phyloP scores from a whole-genome alignment of 2,888 invertebrate genomes.

The Mimas tiliae region DNA sequence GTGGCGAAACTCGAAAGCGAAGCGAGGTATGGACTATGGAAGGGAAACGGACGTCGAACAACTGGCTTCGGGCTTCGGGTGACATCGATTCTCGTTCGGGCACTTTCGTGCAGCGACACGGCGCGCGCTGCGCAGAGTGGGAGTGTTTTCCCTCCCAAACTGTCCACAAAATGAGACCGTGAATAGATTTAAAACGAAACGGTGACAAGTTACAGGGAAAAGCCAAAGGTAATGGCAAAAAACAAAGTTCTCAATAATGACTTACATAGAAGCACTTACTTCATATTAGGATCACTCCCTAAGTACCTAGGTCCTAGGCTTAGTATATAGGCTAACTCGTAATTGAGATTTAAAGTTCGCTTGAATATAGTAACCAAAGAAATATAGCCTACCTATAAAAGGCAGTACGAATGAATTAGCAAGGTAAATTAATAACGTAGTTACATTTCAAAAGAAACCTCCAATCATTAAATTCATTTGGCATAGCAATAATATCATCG shows the following conservation, averaged over 20 bases:
- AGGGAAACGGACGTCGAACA: conserved; percentile 54
- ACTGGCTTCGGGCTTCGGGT: conserved; percentile 69
- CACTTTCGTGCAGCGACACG: conserved; percentile 74
- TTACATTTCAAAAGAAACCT: too few relatives aligned
- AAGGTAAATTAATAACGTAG: too few relatives aligned
- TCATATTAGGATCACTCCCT: not conserved
- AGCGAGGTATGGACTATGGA: conserved; percentile 59
- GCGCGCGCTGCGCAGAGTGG: conserved; percentile 57
- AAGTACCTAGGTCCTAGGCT: too few relatives aligned
- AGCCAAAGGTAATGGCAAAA: not conserved
- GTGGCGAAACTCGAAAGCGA: conserved; percentile 61
- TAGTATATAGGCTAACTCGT: too few relatives aligned
- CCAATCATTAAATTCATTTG: not conserved
- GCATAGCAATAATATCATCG: not conserved
- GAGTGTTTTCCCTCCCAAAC: conserved; percentile 44
- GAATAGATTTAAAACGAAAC: conserved; percentile 14
- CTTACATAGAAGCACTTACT: not conserved
- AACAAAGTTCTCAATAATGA: conserved; percentile 1
- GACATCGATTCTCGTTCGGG: conserved; percentile 78
- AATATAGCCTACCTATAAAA: too few relatives aligned
- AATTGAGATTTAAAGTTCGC: too few relatives aligned
- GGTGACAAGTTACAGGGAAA: conserved; percentile 7
- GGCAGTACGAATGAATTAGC: too few relatives aligned
- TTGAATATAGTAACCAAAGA: too few relatives aligned
- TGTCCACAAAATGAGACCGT: conserved; percentile 39